These are phyloP conservation scores for Leptobrachium leishanense DNA, from an alignment of 2,113 vertebrate genomes.

Conservation along the genomic window DNA sequence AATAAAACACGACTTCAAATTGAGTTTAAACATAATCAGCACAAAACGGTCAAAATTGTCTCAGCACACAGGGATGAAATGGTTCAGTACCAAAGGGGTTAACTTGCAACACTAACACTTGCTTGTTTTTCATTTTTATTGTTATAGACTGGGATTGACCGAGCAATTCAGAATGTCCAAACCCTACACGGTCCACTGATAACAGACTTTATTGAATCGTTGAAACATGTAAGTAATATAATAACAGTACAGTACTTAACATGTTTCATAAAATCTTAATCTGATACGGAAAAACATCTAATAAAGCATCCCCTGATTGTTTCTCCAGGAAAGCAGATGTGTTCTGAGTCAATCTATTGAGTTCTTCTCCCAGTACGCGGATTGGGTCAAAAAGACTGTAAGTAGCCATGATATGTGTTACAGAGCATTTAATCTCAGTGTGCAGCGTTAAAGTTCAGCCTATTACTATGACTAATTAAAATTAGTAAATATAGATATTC, in stretches of 20 bases:
- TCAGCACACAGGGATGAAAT: no score
- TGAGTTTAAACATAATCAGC: no score
- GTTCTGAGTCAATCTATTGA: conserved; percentile 59
- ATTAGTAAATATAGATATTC: no score
- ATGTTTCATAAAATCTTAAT: background rate
- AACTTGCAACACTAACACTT: no score
- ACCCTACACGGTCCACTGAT: conserved; percentile 53
- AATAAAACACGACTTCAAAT: no score
- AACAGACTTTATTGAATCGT: conserved; percentile 50
- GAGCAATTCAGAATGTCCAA: conserved; percentile 35
- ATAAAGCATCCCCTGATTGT: background rate
- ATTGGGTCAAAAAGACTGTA: conserved; percentile 68
- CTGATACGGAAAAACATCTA: background rate
- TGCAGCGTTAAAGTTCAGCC: no score
- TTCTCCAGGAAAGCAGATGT: conserved; percentile 66
- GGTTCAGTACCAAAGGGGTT: no score
- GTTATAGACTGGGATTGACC: conserved; percentile 17
- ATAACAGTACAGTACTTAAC: background rate
- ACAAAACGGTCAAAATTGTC: no score
- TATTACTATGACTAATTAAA: no score
- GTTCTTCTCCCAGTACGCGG: conserved; percentile 65
- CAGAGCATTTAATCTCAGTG: background rate
- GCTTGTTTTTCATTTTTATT: background rate
- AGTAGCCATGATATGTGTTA: conserved; percentile 42
- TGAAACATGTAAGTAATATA: conserved; percentile 64